These are phyloP conservation scores for Actinia tenebrosa DNA, from an alignment of 64 coral and sea anemone genomes.

Conservation along the genomic window DNA sequence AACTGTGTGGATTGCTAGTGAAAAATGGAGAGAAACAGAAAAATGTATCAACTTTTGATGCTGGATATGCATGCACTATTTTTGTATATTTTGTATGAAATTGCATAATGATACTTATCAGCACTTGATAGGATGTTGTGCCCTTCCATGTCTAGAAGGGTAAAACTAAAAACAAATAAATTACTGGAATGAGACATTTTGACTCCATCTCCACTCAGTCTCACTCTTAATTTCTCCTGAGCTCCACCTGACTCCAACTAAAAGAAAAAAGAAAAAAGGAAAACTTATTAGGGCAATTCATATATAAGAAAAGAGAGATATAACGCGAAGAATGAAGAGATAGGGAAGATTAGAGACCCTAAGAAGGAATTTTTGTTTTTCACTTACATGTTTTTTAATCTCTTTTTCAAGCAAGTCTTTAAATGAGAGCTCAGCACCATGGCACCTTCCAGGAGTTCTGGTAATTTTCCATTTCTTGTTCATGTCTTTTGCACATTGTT, in stretches of 20 bases:
- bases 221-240: constrained; percentile 27
- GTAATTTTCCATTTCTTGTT: background rate
- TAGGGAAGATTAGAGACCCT: background rate
- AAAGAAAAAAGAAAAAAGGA: background rate
- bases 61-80: background rate
- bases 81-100: background rate
- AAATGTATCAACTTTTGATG: no score
- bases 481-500: background rate
- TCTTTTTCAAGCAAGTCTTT: constrained; percentile 2
- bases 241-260: background rate
- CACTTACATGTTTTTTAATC: background rate
- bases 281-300: background rate
- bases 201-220: constrained; percentile 23
- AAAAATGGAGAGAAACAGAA: background rate
- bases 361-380: background rate
- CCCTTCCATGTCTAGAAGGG: constrained; percentile 29
- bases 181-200: constrained; percentile 33
- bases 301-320: background rate
- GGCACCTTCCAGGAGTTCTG: background rate
- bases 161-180: constrained; percentile 7
- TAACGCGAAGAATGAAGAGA: background rate
- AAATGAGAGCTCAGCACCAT: constrained; percentile 3
- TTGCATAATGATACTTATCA: constrained; percentile 1
- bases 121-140: constrained; percentile 31
- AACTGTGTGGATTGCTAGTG: constrained; percentile 34